A percentile compares a stretch with the other conserved stretches of the same genome.
These are phyloP conservation scores for Anableps anableps DNA, from an alignment of 2,797 vertebrate species.

Conservation along the genomic window DNA sequence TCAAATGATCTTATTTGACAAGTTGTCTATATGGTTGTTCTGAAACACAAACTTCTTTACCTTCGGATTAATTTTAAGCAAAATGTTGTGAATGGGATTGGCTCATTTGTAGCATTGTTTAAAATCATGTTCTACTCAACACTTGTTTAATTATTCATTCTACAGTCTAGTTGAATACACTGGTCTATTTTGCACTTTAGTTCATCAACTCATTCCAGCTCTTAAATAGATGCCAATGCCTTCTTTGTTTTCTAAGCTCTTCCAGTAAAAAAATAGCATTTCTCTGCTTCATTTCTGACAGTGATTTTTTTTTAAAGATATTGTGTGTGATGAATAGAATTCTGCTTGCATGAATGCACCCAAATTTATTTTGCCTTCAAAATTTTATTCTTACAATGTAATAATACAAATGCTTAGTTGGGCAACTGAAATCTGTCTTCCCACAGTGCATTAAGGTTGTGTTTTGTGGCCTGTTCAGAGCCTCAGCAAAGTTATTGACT, in stretches of 20 bases:
- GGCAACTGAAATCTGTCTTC: conserved; percentile 41
- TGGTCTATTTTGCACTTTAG: not conserved
- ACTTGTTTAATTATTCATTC: not conserved
- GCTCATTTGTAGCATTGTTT: not conserved
- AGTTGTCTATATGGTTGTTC: not conserved
- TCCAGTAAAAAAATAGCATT: conserved; percentile 7
- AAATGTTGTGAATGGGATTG: not conserved
- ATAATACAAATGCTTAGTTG: conserved; percentile 41
- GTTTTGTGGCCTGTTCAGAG: conserved; percentile 51
- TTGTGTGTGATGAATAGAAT: conserved; percentile 17
- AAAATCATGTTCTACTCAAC: not conserved
- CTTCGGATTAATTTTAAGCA: not conserved
- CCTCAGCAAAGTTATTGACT: conserved; percentile 60
- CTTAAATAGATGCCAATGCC: not conserved
- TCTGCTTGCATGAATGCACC: conserved; percentile 17
- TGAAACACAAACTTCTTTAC: not conserved
- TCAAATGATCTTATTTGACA: not conserved
- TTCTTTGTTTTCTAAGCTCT: not conserved
- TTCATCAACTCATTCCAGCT: not conserved
- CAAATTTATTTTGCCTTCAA: conserved; percentile 8
- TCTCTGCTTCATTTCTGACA: conserved; percentile 26
- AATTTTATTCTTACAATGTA: conserved; percentile 33
- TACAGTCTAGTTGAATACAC: not conserved
- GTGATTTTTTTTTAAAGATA: conserved; percentile 26
- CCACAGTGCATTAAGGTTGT: conserved; percentile 60